A percentile compares a stretch with the other conserved stretches of the same genome.
phyloP scores from a whole-genome alignment of 2,888 invertebrate genomes.

The Hypercompe scribonia region DNA sequence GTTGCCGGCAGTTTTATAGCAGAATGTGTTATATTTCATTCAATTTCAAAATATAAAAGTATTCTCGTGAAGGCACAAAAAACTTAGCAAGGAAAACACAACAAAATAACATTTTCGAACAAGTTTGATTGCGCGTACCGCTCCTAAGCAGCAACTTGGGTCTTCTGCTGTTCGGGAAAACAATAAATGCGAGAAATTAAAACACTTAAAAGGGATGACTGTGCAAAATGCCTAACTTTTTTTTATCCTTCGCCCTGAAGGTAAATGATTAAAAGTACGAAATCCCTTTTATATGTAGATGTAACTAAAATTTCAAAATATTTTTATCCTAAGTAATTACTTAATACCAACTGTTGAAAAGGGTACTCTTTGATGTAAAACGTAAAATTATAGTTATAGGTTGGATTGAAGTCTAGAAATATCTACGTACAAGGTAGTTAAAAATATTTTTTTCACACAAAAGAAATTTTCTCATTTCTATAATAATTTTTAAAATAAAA shows the following conservation, averaged over 20 bases:
- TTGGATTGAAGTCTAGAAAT: background rate
- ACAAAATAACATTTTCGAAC: background rate
- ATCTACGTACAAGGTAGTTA: background rate
- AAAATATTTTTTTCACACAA: no score
- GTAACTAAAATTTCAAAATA: background rate
- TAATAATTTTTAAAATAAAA: no score
- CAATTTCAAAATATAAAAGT: background rate
- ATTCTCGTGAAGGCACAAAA: background rate
- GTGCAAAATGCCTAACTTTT: background rate
- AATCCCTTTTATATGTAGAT: background rate
- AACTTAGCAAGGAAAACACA: background rate
- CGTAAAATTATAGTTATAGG: background rate
- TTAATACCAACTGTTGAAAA: background rate
- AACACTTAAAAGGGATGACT: background rate
- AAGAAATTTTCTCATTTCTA: no score
- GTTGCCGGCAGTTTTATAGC: no score
- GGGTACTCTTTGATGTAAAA: background rate
- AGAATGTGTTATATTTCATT: background rate
- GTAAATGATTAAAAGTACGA: background rate
- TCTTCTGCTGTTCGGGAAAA: background rate
- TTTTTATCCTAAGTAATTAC: background rate
- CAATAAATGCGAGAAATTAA: slow-evolving; percentile 41
- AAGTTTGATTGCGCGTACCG: background rate
- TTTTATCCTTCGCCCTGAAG: background rate
- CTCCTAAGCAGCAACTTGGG: background rate